Percentiles rank a stretch among this genome's conserved stretches.
phyloP scores from a whole-genome alignment of 2,888 invertebrate genomes.

The Athripsodes cinereus region DNA sequence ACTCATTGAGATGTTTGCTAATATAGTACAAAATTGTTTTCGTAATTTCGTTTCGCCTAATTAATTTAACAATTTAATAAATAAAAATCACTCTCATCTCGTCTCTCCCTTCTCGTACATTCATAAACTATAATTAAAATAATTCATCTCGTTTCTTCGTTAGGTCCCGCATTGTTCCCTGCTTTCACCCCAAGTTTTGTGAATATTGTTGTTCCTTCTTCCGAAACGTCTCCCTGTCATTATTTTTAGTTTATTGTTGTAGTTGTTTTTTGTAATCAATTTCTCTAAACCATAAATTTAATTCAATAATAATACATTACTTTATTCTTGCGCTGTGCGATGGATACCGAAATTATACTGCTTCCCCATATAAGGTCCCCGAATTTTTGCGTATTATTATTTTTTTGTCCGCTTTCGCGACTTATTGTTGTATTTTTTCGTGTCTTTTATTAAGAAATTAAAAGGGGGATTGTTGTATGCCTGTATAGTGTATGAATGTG shows the following conservation, averaged over 20 bases:
- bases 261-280: background rate
- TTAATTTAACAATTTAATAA: background rate
- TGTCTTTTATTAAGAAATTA: constrained; percentile 8
- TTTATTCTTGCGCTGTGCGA: background rate
- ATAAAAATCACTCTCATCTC: too few relatives aligned
- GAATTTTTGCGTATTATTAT: background rate
- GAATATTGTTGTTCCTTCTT: background rate
- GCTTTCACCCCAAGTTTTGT: background rate
- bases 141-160: too few relatives aligned
- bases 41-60: background rate
- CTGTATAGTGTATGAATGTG: background rate
- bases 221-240: background rate
- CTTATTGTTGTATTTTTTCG: constrained; percentile 2
- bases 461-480: background rate
- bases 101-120: background rate
- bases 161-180: background rate
- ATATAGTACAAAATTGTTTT: too few relatives aligned
- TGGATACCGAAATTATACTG: background rate
- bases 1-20: too few relatives aligned
- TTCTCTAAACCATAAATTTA: constrained; percentile 1
- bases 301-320: background rate
- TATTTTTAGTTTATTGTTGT: background rate
- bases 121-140: too few relatives aligned
- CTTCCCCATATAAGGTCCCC: background rate
- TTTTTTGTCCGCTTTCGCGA: background rate